phyloP scores from a whole-genome alignment of 2,113 vertebrate species.

The Hepsetus odoe region DNA sequence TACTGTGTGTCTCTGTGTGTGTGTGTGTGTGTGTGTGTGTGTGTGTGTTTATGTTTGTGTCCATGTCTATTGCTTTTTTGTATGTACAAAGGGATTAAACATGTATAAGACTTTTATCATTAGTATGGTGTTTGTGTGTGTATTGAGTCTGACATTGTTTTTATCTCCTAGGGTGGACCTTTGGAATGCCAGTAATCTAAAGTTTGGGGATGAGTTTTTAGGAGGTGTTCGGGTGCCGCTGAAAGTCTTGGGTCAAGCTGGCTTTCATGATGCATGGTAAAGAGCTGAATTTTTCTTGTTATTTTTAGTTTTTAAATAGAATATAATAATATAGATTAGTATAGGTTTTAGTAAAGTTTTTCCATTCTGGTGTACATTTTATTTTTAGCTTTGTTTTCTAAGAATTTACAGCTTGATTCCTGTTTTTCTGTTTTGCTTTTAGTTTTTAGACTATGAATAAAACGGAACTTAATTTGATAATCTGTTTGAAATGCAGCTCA shows the following conservation, averaged over 20 bases:
- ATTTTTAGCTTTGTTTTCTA: too few species aligned
- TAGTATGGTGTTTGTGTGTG: slow-evolving; percentile 78
- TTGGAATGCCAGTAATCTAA: slow-evolving; percentile 97
- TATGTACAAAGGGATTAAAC: not conserved
- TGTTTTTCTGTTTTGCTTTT: too few species aligned
- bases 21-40: not conserved
- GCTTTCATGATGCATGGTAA: slow-evolving; percentile 92
- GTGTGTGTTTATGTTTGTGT: too few species aligned
- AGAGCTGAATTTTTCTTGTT: too few species aligned
- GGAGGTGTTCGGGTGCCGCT: slow-evolving; percentile 91
- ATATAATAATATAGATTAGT: too few species aligned
- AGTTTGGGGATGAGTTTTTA: slow-evolving; percentile 96
- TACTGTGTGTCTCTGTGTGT: not conserved
- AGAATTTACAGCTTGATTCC: too few species aligned
- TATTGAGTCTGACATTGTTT: slow-evolving; percentile 9
- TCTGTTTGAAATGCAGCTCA: too few species aligned
- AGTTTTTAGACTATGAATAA: too few species aligned
- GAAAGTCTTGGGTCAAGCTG: slow-evolving; percentile 86
- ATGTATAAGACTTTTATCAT: not conserved
- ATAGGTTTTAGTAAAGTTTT: too few species aligned
- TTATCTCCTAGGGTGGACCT: slow-evolving; percentile 86
- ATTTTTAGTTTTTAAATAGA: too few species aligned
- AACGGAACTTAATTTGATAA: too few species aligned
- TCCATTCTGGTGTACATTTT: too few species aligned
- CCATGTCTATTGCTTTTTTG: not conserved